Evolutionary conservation across 2,888 invertebrate species (phyloP), one percentile per base, ranked within the genome.

Genomic region (Hermodice carunculata): DNA sequence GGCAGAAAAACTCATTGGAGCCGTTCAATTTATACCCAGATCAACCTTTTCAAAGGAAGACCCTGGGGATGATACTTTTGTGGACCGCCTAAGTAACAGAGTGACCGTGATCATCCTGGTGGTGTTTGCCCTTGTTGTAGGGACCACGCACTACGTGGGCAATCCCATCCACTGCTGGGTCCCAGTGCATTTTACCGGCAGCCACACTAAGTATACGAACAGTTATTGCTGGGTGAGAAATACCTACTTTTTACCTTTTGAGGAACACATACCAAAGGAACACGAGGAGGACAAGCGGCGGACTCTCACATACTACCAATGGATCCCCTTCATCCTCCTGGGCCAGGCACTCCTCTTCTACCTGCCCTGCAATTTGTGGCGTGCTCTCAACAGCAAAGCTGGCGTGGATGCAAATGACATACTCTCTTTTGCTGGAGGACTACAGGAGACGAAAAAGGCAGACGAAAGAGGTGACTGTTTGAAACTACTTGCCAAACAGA

Each of bases 331-430:
- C 67, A 80, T 81, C 67, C 73, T 81, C 28, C 79, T 84, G 31
- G 67, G 78, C 61, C 81, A 81, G 65, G 85, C 85, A 3, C 73
- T 85, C 58, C 73, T 78, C 67, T 85, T 85, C 74, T 84, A 84
- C 65, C 22, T 59, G 1, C 68, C 70, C 0, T 49, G 62, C 34
- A 40, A 53, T 14, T 29, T 71, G 24, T 71, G 71, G 71, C 67
- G 57, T 37, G 31, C 54, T 1, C 43, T 67, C 37, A 64, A 66
- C 24, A 26, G 17, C 37, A 48, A 24, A 44, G 59, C 70, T 8
- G 72, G 72, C 19, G 66, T 72, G 19, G 72, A 72, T 46, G 60
- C 67, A 3, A 70, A 72, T 49, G 66, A 60, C 48, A 64, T 72
- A 31, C 58, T 72, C 51, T 60, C 51, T 31, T 29, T 66, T 3